Conservation (phyloP, 2,113 vertebrate genomes). For the Struthio camelus region DNA sequence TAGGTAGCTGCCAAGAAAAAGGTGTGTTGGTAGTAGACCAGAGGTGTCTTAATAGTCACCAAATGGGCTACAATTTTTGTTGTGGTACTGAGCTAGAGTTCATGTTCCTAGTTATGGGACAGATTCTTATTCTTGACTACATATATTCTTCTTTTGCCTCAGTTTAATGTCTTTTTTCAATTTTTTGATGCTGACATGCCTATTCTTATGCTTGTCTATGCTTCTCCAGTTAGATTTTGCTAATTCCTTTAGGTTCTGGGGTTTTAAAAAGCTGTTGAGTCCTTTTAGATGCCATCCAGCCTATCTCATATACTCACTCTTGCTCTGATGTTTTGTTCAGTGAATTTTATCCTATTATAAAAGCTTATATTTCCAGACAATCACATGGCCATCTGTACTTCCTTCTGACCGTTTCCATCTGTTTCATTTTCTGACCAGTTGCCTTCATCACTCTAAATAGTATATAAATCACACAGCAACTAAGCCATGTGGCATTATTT, state of each 20-base stretch:
- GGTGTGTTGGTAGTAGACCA: too few species aligned
- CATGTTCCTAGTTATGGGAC: background rate
- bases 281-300: background rate
- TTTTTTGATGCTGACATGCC: background rate
- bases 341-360: background rate
- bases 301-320: background rate
- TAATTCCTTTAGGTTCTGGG: background rate
- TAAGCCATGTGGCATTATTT: background rate
- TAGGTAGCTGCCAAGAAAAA: background rate
- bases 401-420: background rate
- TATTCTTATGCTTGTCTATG: background rate
- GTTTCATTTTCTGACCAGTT: background rate
- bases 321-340: background rate
- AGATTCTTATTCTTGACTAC: background rate
- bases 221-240: background rate
- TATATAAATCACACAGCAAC: background rate
- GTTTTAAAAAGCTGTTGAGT: background rate
- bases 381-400: background rate
- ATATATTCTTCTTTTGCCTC: background rate
- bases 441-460: rapidly evolving
- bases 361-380: background rate
- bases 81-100: background rate
- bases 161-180: background rate
- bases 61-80: background rate
- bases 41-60: background rate